Percentiles rank a stretch among this genome's conserved stretches.
These are phyloP conservation scores for Nipponacmea schrenckii DNA, from an alignment of 2,888 invertebrate species.

Conservation along the genomic window DNA sequence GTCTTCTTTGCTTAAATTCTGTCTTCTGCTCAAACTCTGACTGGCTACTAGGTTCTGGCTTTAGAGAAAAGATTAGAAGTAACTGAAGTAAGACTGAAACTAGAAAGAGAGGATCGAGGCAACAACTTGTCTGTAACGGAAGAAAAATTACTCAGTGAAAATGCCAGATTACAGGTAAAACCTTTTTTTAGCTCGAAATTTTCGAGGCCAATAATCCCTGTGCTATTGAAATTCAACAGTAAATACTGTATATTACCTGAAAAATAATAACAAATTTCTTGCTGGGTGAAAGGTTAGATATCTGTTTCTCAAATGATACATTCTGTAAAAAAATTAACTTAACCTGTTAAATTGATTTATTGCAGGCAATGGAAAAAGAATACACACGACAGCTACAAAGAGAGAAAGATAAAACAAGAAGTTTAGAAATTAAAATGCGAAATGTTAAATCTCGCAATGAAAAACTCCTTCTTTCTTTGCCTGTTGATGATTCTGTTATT, in stretches of 20 bases:
- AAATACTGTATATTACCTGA: too few relatives aligned
- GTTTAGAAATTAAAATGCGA: constrained; percentile 49
- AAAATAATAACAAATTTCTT: too few relatives aligned
- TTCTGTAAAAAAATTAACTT: constrained; percentile 62
- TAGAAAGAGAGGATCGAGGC: constrained; percentile 61
- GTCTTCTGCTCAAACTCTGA: too few relatives aligned
- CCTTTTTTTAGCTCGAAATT: too few relatives aligned
- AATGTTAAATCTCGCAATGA: constrained; percentile 56
- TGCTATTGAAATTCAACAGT: too few relatives aligned
- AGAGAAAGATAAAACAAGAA: constrained; percentile 56
- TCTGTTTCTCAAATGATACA: too few relatives aligned
- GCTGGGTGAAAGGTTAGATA: too few relatives aligned
- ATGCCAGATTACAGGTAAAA: constrained; percentile 61
- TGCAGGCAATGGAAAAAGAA: constrained; percentile 58
- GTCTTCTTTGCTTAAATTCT: too few relatives aligned
- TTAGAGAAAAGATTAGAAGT: constrained; percentile 58
- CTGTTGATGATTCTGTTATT: constrained; percentile 47
- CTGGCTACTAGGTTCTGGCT: constrained; percentile 44
- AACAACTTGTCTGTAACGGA: constrained; percentile 63
- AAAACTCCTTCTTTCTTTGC: constrained; percentile 48
- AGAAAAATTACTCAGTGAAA: constrained; percentile 63
- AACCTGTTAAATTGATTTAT: constrained; percentile 54
- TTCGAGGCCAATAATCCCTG: too few relatives aligned
- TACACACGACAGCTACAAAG: constrained; percentile 46
- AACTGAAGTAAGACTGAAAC: constrained; percentile 63